Base-by-base conservation (phyloP, 2,888 invertebrate species). In the Punctoribates punctum region DNA sequence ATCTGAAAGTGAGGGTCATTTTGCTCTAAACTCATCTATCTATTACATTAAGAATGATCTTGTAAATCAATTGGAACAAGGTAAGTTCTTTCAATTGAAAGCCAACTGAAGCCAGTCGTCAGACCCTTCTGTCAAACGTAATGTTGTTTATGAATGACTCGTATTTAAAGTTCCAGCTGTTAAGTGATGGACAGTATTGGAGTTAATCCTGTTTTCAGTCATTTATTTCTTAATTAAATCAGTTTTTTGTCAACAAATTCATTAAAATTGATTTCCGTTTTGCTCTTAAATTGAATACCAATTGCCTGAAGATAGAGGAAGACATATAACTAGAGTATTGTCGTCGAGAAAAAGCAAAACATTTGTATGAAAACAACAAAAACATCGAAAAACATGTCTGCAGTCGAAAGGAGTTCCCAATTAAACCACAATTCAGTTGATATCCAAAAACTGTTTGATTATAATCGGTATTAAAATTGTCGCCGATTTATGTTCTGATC, bases 401-500 rank as follows among this genome's bases (percentile, higher is more conserved):
- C 25, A 57, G 13, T 57, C 57, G 65, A 65, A 17, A 34, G 17
- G 65, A 65, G 17, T 65, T 15, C 17, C 1, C 65, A 65, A 27
- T 23, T 34, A 34, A 34, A 29, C 65, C 15, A 17, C 17, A 60
- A 29, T 29, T 20, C 60, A 9, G 23, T 42, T 20, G 38, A 38
- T 23, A 70, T 70, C 23, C 70, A 70, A 4, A 42, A 62, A 17
- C 74, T 74, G 29, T 74, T 74, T 62, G 74, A 74, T n/a, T 42
- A 74, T 62, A 62, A 74, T 34, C 65, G 74, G 74, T 74, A 74
- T 51, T 4, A 4, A 20, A 48, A 23, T 25, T 48, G 29, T 9
- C 23, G n/a, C 17, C 15, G 27, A 62, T 11, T 60, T 1, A 25
- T 29, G 9, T 29, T 5, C 34, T 65, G 8, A 4, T 34, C 34